Percentiles rank a stretch among this genome's conserved stretches.
Conservation (phyloP, 1,140 invertebrate genomes). For the Oscheius sp. region DNA sequence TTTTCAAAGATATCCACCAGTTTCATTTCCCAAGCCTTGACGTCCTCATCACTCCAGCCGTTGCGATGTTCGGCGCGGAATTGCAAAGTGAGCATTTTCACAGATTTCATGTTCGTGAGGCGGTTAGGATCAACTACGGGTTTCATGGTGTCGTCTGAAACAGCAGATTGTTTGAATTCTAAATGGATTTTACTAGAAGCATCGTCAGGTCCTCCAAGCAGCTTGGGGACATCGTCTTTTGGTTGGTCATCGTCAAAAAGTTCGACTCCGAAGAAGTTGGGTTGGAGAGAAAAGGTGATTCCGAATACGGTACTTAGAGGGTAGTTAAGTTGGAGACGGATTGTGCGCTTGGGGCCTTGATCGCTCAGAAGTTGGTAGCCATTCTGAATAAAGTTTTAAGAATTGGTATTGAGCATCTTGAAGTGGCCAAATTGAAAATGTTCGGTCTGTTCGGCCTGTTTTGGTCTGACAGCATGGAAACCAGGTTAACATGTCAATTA, state of each 20-base stretch:
- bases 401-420: too few species aligned
- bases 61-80: slow-evolving; percentile 54
- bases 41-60: slow-evolving; percentile 47
- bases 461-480: too few species aligned
- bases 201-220: slow-evolving; percentile 12
- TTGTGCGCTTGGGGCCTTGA: slow-evolving; percentile 28
- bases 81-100: slow-evolving; percentile 58
- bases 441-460: too few species aligned
- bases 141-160: neutral
- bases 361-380: slow-evolving; percentile 50
- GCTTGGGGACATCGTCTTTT: slow-evolving; percentile 18
- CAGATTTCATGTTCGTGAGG: slow-evolving; percentile 54
- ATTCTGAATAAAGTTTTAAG: slow-evolving; percentile 32
- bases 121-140: slow-evolving; percentile 9
- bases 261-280: slow-evolving; percentile 58
- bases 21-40: slow-evolving; percentile 56
- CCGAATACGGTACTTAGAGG: slow-evolving; percentile 52
- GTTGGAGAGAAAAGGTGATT: slow-evolving; percentile 48
- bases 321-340: slow-evolving; percentile 48
- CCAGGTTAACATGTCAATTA: too few species aligned
- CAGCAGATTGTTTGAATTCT: neutral
- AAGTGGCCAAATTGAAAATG: too few species aligned
- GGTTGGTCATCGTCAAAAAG: slow-evolving; percentile 36
- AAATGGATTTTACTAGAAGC: neutral
- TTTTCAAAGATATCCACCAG: slow-evolving; percentile 51